Evolutionary conservation across 2,888 invertebrate species (phyloP).

Genomic region (Eupithecia tripunctaria): DNA sequence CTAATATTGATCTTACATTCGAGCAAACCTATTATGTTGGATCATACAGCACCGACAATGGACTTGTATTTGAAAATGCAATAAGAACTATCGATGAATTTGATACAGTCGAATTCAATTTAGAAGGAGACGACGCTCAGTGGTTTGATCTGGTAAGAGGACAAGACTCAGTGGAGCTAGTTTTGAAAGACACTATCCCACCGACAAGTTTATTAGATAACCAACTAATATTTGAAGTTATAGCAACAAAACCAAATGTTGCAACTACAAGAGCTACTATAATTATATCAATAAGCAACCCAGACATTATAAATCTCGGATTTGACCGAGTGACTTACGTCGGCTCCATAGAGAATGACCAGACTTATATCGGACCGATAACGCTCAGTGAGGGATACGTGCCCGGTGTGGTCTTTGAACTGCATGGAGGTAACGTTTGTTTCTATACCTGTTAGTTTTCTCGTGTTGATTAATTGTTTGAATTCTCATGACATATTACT

Average conservation of each 20-base stretch:
- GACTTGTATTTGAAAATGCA: conserved; percentile 33
- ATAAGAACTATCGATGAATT: conserved; percentile 37
- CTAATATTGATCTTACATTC: conserved; percentile 31
- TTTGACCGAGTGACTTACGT: conserved; percentile 51
- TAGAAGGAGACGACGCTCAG: conserved; percentile 40
- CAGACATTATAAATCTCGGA: conserved; percentile 39
- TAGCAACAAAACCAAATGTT: conserved; percentile 39
- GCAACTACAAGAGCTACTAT: conserved; percentile 43
- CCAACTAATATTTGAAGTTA: conserved; percentile 46
- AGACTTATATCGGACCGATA: conserved; percentile 43
- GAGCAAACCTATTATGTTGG: conserved; percentile 39
- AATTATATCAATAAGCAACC: conserved; percentile 39
- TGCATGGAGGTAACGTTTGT: conserved; percentile 50
- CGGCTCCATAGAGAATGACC: conserved; percentile 46
- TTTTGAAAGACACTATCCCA: conserved; percentile 43
- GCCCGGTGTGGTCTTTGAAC: conserved; percentile 44
- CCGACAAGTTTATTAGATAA: conserved; percentile 41
- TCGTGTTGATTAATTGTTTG: neutral
- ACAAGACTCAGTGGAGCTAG: conserved; percentile 39
- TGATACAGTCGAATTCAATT: conserved; percentile 28
- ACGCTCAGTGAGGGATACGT: conserved; percentile 49
- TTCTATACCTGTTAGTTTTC: neutral
- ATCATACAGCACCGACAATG: conserved; percentile 28
- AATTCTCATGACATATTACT: neutral
- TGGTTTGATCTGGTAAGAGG: conserved; percentile 37